Conservation (phyloP, 1,140 invertebrate genomes). For the Panagrolaimus sp. region DNA sequence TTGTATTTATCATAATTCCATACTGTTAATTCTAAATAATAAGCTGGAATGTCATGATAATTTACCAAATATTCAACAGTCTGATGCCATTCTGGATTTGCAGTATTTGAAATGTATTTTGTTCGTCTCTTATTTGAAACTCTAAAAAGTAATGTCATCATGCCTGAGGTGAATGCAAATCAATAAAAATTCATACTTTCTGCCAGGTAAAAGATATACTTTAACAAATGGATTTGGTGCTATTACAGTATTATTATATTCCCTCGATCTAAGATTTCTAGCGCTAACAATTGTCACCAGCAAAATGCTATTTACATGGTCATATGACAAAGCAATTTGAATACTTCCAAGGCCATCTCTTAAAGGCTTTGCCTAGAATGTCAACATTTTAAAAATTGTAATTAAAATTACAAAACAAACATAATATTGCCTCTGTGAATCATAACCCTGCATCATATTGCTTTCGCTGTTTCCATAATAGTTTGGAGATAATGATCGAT, state of each 20-base stretch:
- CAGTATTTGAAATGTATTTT: slow-evolving; percentile 63
- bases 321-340: slow-evolving; percentile 61
- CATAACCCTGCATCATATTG: not conserved
- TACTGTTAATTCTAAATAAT: slow-evolving; percentile 65
- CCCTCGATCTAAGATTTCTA: slow-evolving; percentile 60
- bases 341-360: slow-evolving; percentile 28
- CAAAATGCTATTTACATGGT: slow-evolving; percentile 64
- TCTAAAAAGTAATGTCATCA: no score
- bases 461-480: not conserved
- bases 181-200: slow-evolving; percentile 60
- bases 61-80: slow-evolving; percentile 65
- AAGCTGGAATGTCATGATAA: slow-evolving; percentile 62
- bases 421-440: slow-evolving; percentile 46
- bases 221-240: slow-evolving; percentile 67
- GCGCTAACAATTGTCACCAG: slow-evolving; percentile 65
- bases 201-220: slow-evolving; percentile 65
- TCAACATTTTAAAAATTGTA: slow-evolving; percentile 1
- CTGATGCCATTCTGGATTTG: slow-evolving; percentile 67
- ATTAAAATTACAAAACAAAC: slow-evolving; percentile 28
- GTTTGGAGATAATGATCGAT: slow-evolving; percentile 21
- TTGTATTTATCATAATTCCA: slow-evolving; percentile 67
- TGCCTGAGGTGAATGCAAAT: no score
- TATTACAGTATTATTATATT: slow-evolving; percentile 59
- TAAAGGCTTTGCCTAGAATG: not conserved
- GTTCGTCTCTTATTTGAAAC: slow-evolving; percentile 66